Percentiles rank a stretch among this genome's conserved stretches.
Evolutionary conservation across 2,797 vertebrate genomes (phyloP).

Genomic region (Sciurus carolinensis): DNA sequence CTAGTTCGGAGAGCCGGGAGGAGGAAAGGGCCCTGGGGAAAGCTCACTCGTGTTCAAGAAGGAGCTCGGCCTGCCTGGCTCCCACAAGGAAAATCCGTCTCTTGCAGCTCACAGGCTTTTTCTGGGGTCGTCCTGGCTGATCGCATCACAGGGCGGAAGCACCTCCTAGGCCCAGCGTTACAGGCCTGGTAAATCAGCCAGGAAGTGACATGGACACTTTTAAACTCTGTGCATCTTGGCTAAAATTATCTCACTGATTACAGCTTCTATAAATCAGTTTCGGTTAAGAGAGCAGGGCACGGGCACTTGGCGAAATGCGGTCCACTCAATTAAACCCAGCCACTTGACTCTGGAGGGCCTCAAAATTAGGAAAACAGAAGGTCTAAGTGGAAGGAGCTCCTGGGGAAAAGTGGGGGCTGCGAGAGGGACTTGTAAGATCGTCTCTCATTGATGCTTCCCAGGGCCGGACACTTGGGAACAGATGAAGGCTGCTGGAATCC

Average conservation of each 20-base stretch:
- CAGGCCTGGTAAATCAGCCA: background rate
- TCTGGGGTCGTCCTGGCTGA: background rate
- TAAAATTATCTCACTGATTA: conserved; percentile 53
- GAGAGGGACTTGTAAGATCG: conserved; percentile 35
- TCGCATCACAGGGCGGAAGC: fast-evolving
- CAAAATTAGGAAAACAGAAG: conserved; percentile 80
- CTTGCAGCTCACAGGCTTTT: background rate
- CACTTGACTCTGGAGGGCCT: conserved; percentile 35
- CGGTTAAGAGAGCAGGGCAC: background rate
- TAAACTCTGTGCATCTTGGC: background rate
- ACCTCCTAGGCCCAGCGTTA: fast-evolving
- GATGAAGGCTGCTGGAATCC: conserved; percentile 76
- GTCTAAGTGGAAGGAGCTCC: conserved; percentile 34
- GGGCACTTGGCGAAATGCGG: background rate
- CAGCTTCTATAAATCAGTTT: conserved; percentile 61
- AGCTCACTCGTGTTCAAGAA: no score
- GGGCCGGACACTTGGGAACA: conserved; percentile 74
- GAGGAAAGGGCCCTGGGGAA: background rate
- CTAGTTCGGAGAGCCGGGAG: background rate
- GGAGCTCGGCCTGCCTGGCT: background rate
- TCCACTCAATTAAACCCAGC: conserved; percentile 30
- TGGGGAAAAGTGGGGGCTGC: background rate
- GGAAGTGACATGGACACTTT: background rate
- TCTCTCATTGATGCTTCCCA: conserved; percentile 52
- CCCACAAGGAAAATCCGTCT: background rate